Conservation (phyloP, 2,888 invertebrate species). For the Cotesia congregata region DNA sequence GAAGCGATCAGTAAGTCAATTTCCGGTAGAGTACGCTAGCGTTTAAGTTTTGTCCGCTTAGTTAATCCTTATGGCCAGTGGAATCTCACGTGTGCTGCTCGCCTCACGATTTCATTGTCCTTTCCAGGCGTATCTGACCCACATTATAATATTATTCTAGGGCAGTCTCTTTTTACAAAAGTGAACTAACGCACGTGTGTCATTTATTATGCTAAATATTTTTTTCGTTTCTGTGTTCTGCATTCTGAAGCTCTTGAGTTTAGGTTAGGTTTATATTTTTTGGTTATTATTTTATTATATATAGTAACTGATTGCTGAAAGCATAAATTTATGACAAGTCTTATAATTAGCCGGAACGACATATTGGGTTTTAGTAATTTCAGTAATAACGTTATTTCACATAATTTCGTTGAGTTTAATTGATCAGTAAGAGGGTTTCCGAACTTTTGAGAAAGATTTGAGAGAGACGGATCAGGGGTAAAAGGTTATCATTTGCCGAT, state of each 20-base stretch:
- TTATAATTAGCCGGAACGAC: no score
- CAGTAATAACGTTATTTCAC: neutral
- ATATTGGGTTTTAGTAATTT: neutral
- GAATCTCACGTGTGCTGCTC: slow-evolving; percentile 41
- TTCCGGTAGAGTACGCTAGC: slow-evolving; percentile 18
- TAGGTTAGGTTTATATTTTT: no score
- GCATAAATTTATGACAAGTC: no score
- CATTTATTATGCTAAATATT: neutral
- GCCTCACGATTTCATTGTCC: neutral
- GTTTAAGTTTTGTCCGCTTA: neutral
- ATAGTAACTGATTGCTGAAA: no score
- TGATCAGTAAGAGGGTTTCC: neutral
- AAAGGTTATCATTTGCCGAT: slow-evolving; percentile 44
- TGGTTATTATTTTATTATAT: no score
- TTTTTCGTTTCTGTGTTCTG: neutral
- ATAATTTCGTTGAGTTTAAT: neutral
- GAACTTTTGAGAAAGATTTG: slow-evolving; percentile 20
- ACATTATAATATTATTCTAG: neutral
- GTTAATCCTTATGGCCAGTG: slow-evolving; percentile 43
- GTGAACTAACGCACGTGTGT: neutral
- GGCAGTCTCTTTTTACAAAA: neutral
- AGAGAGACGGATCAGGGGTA: slow-evolving; percentile 29
- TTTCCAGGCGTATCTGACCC: neutral
- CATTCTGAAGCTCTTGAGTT: neutral
- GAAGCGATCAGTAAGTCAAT: slow-evolving; percentile 1